Base-by-base conservation (phyloP, 1,140 invertebrate species). In the Nomia melanderi region DNA sequence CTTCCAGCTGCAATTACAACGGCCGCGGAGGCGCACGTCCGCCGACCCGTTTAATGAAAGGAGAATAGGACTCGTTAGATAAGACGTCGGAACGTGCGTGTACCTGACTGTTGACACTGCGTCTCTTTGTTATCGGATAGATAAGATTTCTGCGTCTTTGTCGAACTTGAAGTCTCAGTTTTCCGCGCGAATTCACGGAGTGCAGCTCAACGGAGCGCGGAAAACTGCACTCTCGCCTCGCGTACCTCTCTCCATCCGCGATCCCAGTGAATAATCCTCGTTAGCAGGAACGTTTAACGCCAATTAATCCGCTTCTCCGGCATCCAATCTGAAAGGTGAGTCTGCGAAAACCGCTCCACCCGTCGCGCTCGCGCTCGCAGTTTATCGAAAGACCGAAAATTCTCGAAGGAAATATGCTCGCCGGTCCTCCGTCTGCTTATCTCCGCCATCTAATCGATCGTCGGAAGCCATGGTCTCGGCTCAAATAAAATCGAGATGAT, bases 131-230 rank as follows among this genome's bases (percentile, higher is more conserved):
- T 88, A 88, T 88, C 88, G 79, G 77, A 72, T 82, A 83, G 88
- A 88, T 88, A 88, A 88, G 87, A 88, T 86, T 88, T 83, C 82
- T 82, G 78, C 79, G 79, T 88, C 88, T 87, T 87, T 86, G 73
- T 87, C 79, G 75, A 79, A 81, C 81, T 36, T 81, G 77, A 84
- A 53, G 56, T 57, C 60, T 85, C 83, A 87, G 83, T 85, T 72
- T 77, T 71, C 74, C 59, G 65, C 60, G 72, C 69, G 73, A 83
- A 83, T 84, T 80, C 62, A 44, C 54, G n/a, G 64, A 69, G 70
- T 83, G 65, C 76, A 83, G 54, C 75, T 74, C 50, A 33, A 23
- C 62, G 54, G 56, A 27, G 44, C 31, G 56, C 20, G n/a, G 50
- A 73, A 54, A 56, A 50, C 9, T 23, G 44, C 31, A 14, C 39